Percentiles rank a stretch among this genome's conserved stretches.
These are phyloP conservation scores for Drosophila paramelanica DNA, from an alignment of 2,888 invertebrate species.

Conservation along the genomic window DNA sequence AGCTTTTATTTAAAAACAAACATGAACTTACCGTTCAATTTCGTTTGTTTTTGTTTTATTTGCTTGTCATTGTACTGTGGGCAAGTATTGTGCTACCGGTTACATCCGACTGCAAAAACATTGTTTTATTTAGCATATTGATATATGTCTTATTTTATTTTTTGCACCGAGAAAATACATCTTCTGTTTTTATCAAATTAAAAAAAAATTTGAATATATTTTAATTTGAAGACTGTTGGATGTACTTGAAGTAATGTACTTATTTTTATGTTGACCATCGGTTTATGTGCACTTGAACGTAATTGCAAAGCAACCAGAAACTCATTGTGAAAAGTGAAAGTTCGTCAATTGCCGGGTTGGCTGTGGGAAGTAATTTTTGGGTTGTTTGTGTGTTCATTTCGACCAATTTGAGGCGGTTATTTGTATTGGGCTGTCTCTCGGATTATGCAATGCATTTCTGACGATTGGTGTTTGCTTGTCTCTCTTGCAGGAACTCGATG, in stretches of 20 bases:
- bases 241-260: neutral
- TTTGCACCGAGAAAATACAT: too few species aligned
- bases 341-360: constrained; percentile 51
- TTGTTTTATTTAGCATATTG: too few species aligned
- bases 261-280: neutral
- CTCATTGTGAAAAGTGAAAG: constrained; percentile 68
- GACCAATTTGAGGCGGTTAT: constrained; percentile 6
- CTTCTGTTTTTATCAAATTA: too few species aligned
- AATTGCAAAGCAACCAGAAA: constrained; percentile 24
- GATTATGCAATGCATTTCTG: constrained; percentile 17
- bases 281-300: constrained; percentile 18
- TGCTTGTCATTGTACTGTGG: too few species aligned
- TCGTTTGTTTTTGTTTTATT: too few species aligned
- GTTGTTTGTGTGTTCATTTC: constrained; percentile 32
- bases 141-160: too few species aligned
- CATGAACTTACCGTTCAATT: too few species aligned
- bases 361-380: constrained; percentile 25
- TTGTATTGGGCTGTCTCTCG: constrained; percentile 28
- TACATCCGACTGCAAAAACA: too few species aligned
- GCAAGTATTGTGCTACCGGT: too few species aligned
- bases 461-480: constrained; percentile 1
- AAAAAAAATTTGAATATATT: neutral
- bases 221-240: neutral
- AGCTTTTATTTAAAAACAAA: too few species aligned
- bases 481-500: constrained; percentile 88